Base-by-base conservation (phyloP, 2,888 invertebrate genomes). In the Parelbella ahira region DNA sequence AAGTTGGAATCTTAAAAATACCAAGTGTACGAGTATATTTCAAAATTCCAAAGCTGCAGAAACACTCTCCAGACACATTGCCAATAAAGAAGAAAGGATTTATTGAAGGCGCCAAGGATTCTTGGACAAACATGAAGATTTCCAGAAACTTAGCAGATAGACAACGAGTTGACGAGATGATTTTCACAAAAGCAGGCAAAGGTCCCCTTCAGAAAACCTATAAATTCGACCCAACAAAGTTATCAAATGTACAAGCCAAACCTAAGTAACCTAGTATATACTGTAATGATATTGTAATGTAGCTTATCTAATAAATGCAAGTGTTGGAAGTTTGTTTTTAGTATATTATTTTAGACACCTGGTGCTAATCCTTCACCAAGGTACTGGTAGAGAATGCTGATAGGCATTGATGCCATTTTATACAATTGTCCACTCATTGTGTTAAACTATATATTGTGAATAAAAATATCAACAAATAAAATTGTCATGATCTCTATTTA, bases 131-230 rank as follows among this genome's bases (percentile, higher is more conserved):
- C 68, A 90, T 95, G 69, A 95, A 94, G 76, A 90, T 95, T 43
- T 89, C 93, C 0, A 91, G 89, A 64, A 93, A 95, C 65, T 75
- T 97, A 37, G 92, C 93, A 48, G 94, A 96, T 21, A 88, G 97
- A 41, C 90, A 91, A 57, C 83, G 92, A 47, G 72, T 93, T 49
- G 97, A 97, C 70, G 92, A 93, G 57, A 84, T 94, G 50, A 90
- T 92, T 37, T 97, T 97, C 64, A 91, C 92, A 44, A 90, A 90
- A 69, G 96, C 97, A 1, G 98, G 97, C 5, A 92, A 91, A 65
- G 97, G 95, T 0, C 95, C 98, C 0, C 63, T 97, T 27, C 90
- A 92, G 20, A 97, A 96, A 78, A 98, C 98, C 0, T 98, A 91
- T 65, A 92, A 94, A 73, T 92, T 91, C 68, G 94, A 97, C 75